Conservation (phyloP, 2,113 vertebrate genomes). For the Anseranas semipalmata region DNA sequence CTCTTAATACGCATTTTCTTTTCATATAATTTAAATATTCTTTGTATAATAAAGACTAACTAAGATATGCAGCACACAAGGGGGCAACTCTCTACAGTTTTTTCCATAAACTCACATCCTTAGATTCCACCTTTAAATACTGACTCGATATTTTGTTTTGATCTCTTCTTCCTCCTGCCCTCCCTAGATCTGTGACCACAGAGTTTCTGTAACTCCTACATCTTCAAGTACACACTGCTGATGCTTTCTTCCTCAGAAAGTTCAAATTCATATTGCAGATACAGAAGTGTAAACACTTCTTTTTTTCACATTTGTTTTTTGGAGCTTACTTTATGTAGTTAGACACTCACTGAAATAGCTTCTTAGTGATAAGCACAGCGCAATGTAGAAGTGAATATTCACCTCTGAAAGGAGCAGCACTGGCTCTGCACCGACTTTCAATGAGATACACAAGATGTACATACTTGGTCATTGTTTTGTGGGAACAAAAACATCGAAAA, state of each 20-base stretch:
- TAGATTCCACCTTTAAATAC: background rate
- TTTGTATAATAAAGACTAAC: background rate
- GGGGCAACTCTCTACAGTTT: background rate
- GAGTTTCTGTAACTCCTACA: background rate
- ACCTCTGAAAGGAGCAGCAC: background rate
- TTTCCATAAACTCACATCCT: background rate
- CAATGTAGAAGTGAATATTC: background rate
- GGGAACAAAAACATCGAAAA: background rate
- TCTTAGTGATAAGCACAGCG: background rate
- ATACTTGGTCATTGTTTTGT: background rate
- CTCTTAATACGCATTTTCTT: background rate
- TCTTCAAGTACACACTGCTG: background rate
- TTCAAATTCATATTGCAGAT: background rate
- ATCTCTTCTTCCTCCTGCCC: background rate
- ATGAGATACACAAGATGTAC: background rate
- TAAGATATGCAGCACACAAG: background rate
- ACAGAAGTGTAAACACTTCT: background rate
- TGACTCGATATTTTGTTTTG: background rate
- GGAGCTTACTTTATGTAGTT: background rate
- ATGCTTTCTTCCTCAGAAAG: background rate
- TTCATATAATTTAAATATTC: background rate
- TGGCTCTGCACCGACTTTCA: rapidly evolving
- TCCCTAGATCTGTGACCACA: background rate
- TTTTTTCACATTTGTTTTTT: background rate
- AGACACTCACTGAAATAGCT: background rate